A percentile compares a stretch with the other conserved stretches of the same genome.
Conservation (phyloP, 2,797 vertebrate species). For the Anguilla anguilla region DNA sequence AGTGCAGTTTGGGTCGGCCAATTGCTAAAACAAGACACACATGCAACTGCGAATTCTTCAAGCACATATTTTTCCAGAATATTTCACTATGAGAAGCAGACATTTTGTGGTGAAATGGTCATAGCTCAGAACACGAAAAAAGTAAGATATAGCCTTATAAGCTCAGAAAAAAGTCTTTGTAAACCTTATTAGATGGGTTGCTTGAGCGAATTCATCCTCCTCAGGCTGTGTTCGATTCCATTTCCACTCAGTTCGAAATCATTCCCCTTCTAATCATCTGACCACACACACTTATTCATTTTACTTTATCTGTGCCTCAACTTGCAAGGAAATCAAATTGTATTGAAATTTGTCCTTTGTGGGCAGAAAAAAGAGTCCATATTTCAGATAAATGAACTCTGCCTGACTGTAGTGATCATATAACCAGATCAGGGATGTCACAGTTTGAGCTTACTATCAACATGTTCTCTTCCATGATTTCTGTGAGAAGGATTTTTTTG, state of each 20-base stretch:
- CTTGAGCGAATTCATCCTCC: not conserved
- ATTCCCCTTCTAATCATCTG: no score
- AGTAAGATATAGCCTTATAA: not conserved
- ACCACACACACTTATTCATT: slow-evolving; percentile 20
- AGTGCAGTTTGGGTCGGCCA: not conserved
- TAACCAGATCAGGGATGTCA: not conserved
- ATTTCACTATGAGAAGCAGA: not conserved
- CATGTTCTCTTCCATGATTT: not conserved
- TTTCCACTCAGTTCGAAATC: not conserved
- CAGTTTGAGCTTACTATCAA: not conserved
- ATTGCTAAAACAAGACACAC: not conserved
- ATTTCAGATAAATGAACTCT: not conserved
- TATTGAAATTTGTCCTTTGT: slow-evolving; percentile 17
- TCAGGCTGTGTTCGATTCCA: not conserved
- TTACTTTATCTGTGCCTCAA: slow-evolving; percentile 9
- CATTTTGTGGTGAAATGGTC: not conserved
- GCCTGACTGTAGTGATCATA: not conserved
- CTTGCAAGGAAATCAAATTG: not conserved
- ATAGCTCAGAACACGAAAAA: not conserved
- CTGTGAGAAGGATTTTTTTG: not conserved
- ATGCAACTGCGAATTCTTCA: not conserved
- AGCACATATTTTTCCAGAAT: not conserved
- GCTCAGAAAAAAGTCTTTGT: not conserved
- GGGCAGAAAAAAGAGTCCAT: not conserved
- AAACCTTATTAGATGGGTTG: not conserved